phyloP scores from a whole-genome alignment of 2,797 vertebrate genomes.

The Tragopan temminckii region DNA sequence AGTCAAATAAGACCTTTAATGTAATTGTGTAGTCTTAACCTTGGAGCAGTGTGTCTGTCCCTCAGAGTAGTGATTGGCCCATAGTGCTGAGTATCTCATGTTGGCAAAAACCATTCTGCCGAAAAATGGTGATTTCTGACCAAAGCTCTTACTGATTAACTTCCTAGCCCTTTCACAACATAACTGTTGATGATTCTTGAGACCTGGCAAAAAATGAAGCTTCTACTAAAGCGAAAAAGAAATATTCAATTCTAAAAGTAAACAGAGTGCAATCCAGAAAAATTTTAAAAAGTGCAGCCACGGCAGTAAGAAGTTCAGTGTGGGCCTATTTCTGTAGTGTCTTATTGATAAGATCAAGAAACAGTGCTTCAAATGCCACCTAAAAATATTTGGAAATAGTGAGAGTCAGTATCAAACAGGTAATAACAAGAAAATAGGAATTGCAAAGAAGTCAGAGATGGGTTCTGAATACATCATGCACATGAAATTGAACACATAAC shows the following conservation, averaged over 20 bases:
- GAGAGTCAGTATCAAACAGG: not conserved
- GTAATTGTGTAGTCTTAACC: not conserved
- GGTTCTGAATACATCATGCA: not conserved
- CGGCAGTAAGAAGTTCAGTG: not conserved
- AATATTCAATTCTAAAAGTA: not conserved
- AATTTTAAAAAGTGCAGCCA: not conserved
- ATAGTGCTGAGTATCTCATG: fast-evolving
- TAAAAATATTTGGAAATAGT: not conserved
- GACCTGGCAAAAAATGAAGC: not conserved
- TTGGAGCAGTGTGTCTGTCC: not conserved
- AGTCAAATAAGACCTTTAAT: not conserved
- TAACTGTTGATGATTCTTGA: not conserved
- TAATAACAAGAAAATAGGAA: not conserved
- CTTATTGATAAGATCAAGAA: too few relatives aligned
- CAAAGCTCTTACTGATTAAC: not conserved
- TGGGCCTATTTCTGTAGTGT: not conserved
- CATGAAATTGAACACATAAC: not conserved
- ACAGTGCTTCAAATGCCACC: not conserved
- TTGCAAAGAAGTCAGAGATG: not conserved
- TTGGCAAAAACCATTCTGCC: not conserved
- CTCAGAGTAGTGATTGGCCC: not conserved
- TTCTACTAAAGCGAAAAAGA: not conserved
- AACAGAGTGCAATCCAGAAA: not conserved
- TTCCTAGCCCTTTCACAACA: not conserved
- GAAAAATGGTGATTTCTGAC: not conserved